phyloP scores from a whole-genome alignment of 2,113 vertebrate species.

The Motacilla tschutschensis region DNA sequence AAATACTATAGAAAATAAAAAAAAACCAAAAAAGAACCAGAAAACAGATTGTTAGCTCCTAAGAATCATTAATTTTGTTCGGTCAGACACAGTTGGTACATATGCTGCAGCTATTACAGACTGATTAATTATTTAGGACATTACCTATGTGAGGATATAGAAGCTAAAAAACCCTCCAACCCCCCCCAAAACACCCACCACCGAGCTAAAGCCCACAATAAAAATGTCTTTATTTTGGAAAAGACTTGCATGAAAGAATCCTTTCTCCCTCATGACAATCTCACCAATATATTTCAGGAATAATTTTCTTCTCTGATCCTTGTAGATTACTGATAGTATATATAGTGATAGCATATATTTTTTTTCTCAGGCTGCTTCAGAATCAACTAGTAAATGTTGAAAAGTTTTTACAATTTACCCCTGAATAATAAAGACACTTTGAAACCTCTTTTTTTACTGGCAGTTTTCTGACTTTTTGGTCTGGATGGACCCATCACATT shows the following conservation, averaged over 20 bases:
- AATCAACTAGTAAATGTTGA: background rate
- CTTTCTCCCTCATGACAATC: rapidly evolving
- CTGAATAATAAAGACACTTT: background rate
- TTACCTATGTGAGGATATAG: background rate
- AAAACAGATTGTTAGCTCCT: background rate
- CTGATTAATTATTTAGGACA: background rate
- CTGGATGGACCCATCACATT: background rate
- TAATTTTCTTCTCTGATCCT: background rate
- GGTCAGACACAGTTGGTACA: background rate
- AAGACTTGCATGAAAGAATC: background rate
- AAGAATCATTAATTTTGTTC: background rate
- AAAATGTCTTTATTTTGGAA: background rate
- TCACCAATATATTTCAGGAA: background rate
- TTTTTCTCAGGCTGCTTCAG: background rate
- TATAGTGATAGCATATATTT: background rate
- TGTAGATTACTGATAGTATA: background rate
- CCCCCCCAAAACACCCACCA: background rate
- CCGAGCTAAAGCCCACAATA: background rate
- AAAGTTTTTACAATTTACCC: background rate
- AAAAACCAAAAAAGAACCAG: background rate
- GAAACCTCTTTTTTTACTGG: background rate
- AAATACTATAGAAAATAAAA: background rate
- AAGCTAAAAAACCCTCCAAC: background rate
- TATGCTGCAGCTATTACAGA: background rate
- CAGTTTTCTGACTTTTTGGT: background rate